Evolutionary conservation across 2,888 invertebrate species (phyloP), one percentile per base, ranked within the genome.

Genomic region (Ormyrus pomaceus): DNA sequence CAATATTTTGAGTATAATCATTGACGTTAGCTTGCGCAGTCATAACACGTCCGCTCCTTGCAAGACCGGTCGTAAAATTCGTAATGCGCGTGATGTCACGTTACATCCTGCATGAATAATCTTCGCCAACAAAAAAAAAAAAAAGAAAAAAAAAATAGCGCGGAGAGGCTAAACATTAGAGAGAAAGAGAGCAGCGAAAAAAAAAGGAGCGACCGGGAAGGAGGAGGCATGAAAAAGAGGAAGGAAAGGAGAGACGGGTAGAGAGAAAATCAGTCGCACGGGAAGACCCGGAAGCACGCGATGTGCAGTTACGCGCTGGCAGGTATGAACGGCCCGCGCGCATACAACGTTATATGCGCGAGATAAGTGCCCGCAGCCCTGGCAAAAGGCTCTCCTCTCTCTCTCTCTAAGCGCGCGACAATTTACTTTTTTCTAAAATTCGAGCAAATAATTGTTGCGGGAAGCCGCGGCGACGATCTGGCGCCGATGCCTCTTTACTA

Each of bases 221-320:
- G 34, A 34, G n/a, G 55, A 5, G 11, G 61, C 45, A 61, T 13
- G 5, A 50, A 19, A 50, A n/a, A 10, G 13, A 48, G n/a, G 45
- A 56, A 68, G 6, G 6, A 71, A 53, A 53, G 51, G n/a, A 4
- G 51, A 11, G 34, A 34, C 34, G 34, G 34, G 34, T 2, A 51
- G 61, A 72, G 45, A 11, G 73, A 73, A 34, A 65, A 56, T 68
- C 13, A 68, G 68, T 45, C 59, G 46, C 56, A 34, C 34, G 8
- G 6, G 34, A n/a, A 58, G 56, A 66, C 61, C 59, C 72, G 77
- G 77, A 77, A 77, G 72, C 61, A 66, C 53, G 66, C 82, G 81
- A 84, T 83, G 83, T 83, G 83, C 83, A 84, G 83, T 84, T 84
- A 84, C 77, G 55, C 66, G 77, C 77, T 79, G 83, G 81, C 81